A percentile compares a stretch with the other conserved stretches of the same genome.
These are phyloP conservation scores for Drosophila rubida DNA, from an alignment of 2,888 invertebrate species.

Conservation along the genomic window DNA sequence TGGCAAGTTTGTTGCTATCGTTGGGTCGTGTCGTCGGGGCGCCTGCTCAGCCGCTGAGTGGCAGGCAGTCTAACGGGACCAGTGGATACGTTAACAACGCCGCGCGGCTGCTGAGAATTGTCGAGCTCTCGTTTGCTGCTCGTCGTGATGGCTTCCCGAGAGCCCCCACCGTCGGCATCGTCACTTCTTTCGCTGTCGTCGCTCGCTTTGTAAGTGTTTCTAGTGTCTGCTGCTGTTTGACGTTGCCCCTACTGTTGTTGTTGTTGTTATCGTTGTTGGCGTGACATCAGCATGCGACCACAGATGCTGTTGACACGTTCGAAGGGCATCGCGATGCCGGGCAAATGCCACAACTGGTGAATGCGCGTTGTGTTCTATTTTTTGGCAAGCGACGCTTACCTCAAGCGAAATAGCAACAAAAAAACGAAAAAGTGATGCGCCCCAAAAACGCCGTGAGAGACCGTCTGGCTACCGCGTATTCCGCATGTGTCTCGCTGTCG, in stretches of 20 bases:
- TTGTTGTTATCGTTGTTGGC: constrained; percentile 34
- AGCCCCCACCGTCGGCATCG: constrained; percentile 22
- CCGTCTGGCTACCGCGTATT: not conserved
- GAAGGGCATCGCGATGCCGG: constrained; percentile 68
- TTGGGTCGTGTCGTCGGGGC: constrained; percentile 9
- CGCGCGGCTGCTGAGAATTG: constrained; percentile 26
- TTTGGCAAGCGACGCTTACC: constrained; percentile 56
- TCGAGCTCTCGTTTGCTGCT: constrained; percentile 17
- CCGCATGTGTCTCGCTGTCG: not conserved
- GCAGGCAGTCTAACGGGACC: constrained; percentile 73
- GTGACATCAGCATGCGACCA: constrained; percentile 63
- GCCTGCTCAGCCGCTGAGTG: constrained; percentile 23
- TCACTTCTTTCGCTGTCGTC: not conserved
- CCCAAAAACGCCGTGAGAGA: constrained; percentile 47
- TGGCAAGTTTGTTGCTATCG: constrained; percentile 45
- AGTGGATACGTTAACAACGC: constrained; percentile 78
- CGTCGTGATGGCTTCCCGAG: constrained; percentile 37
- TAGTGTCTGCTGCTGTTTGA: constrained; percentile 37
- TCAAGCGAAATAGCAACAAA: too few species aligned
- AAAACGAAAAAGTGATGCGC: constrained; percentile 41
- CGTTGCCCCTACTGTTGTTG: constrained; percentile 33
- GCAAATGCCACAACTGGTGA: constrained; percentile 29
- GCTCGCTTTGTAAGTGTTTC: constrained; percentile 42
- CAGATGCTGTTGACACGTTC: constrained; percentile 79
- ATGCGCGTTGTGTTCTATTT: constrained; percentile 21